A percentile compares a stretch with the other conserved stretches of the same genome.
Conservation (phyloP, 2,888 invertebrate genomes). For the Drosophila quinaria region DNA sequence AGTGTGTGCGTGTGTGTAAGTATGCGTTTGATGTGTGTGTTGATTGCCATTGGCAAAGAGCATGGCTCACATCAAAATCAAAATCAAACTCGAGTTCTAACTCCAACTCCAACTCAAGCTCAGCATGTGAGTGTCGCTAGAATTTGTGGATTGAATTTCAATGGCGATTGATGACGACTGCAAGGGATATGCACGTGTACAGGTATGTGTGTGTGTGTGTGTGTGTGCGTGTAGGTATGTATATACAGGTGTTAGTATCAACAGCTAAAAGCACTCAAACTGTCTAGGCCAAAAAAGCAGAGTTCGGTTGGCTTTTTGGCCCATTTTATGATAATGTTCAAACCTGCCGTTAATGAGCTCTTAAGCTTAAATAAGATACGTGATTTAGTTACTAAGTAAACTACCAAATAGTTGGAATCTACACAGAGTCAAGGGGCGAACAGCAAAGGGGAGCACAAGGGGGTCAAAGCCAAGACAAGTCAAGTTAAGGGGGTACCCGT, state of each 20-base stretch:
- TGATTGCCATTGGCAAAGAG: conserved; percentile 72
- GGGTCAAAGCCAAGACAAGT: conserved; percentile 17
- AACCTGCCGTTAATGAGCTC: conserved; percentile 81
- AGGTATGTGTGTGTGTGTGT: conserved; percentile 31
- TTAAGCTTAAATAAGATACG: conserved; percentile 83
- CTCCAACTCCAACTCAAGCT: conserved; percentile 9
- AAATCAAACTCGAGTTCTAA: conserved; percentile 20
- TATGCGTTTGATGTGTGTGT: conserved; percentile 61
- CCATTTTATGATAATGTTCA: conserved; percentile 80
- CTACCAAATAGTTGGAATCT: conserved; percentile 65
- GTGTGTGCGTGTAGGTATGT: conserved; percentile 25
- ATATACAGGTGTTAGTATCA: conserved; percentile 37
- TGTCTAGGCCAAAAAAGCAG: conserved; percentile 41
- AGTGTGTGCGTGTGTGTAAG: conserved; percentile 16
- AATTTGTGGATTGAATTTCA: conserved; percentile 81
- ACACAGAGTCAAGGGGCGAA: not conserved
- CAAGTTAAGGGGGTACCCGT: conserved; percentile 18
- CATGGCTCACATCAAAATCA: conserved; percentile 60
- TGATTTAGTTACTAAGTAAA: conserved; percentile 82
- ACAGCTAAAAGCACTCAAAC: conserved; percentile 41
- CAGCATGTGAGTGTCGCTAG: conserved; percentile 63
- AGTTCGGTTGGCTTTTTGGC: conserved; percentile 47
- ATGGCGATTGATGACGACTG: conserved; percentile 76
- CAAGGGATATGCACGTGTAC: conserved; percentile 20
- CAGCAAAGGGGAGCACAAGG: not conserved